Percentiles rank a stretch among this genome's conserved stretches.
Conservation (phyloP, 2,113 vertebrate species). For the Acrocephalus kingi region DNA sequence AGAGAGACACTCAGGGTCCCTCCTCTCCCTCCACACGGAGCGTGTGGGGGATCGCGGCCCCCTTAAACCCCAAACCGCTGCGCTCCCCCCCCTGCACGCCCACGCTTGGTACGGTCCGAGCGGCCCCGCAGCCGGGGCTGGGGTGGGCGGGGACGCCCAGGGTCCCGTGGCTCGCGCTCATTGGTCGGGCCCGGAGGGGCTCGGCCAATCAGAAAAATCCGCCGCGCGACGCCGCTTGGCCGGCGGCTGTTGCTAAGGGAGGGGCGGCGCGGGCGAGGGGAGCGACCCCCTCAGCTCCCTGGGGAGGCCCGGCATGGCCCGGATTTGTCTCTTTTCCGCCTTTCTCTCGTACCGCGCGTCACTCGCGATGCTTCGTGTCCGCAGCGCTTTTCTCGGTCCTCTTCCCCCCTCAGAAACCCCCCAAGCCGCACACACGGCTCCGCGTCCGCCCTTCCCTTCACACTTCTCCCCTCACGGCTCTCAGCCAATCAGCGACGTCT, state of each 20-base stretch:
- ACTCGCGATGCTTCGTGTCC: rapidly evolving
- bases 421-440: rapidly evolving
- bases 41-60: rapidly evolving
- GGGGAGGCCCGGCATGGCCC: rapidly evolving
- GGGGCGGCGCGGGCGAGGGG: neutral
- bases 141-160: neutral
- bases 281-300: rapidly evolving
- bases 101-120: neutral
- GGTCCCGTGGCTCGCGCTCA: slow-evolving; percentile 46
- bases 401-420: neutral
- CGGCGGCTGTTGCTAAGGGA: slow-evolving; percentile 6
- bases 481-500: neutral
- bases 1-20: rapidly evolving
- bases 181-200: neutral
- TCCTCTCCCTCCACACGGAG: rapidly evolving
- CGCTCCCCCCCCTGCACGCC: rapidly evolving
- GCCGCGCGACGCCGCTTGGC: neutral
- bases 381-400: neutral
- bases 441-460: neutral
- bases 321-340: rapidly evolving
- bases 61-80: rapidly evolving
- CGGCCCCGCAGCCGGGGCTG: neutral
- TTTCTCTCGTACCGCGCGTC: rapidly evolving
- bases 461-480: neutral
- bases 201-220: slow-evolving; percentile 27